Evolutionary conservation across 2,797 vertebrate genomes (phyloP), one percentile per base, ranked within the genome.

Genomic region (Anas georgica): DNA sequence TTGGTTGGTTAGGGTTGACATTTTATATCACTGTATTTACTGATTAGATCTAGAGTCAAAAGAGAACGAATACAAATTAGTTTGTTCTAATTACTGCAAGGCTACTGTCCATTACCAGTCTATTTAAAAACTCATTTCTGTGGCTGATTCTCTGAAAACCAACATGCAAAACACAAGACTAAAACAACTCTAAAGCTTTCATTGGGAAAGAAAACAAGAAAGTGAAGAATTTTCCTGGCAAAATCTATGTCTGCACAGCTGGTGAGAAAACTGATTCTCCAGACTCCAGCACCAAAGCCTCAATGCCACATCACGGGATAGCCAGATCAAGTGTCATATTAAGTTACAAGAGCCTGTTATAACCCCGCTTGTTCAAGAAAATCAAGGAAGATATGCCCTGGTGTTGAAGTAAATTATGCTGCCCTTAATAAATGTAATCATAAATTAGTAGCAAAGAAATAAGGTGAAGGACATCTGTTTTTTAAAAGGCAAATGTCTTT

Each of bases 1-100:
- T 91, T 92, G n/a, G 79, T 94, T 94, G 63, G 68, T 60, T 92
- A 91, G 58, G n/a, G 41, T 45, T 90, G 90, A 93, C 85, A 92
- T 92, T 76, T 93, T 86, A 55, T 66, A 95, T 74, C 77, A 64
- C 37, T 86, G 22, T 79, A 70, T 91, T 79, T 90, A 91, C 91
- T 84, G 77, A 93, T 90, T 86, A 83, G 70, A 95, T 86, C 70
- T 66, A 72, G 45, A 91, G 54, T 85, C 58, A 88, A 96, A 90
- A 48, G 59, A 68, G 92, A 84, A 93, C 13, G 11, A 90, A 91
- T 72, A 84, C 60, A 74, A 88, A 94, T 86, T 82, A 60, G 56
- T 74, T 91, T 91, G n/a, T 89, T 83, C 69, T 86, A 90, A 92
- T 93, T 90, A 91, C 46, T 81, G 33, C 62, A 80, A 84, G 52